phyloP scores from a whole-genome alignment of 1,140 invertebrate species.

The Globodera rostochiensis region DNA sequence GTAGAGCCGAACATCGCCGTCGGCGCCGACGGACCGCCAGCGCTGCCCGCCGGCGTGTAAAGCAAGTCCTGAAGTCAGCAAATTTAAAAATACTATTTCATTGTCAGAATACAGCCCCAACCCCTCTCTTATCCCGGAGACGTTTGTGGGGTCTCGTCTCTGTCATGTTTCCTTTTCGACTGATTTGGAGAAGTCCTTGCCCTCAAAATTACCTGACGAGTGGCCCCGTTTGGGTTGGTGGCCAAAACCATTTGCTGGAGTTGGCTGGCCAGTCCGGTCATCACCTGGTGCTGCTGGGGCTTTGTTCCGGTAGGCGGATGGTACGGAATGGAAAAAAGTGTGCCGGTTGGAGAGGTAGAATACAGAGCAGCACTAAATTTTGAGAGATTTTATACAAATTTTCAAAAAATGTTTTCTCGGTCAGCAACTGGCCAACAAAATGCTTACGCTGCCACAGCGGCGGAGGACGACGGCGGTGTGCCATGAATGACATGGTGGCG shows the following conservation, averaged over 20 bases:
- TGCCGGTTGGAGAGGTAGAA: conserved; percentile 15
- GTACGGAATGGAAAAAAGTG: conserved; percentile 6
- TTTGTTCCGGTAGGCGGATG: background rate
- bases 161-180: conserved; percentile 32
- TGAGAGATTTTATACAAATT: too few species aligned
- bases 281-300: background rate
- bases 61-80: background rate
- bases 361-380: conserved; percentile 7
- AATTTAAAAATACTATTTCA: too few species aligned
- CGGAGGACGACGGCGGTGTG: background rate
- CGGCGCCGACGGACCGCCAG: background rate
- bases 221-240: background rate
- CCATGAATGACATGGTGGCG: conserved; percentile 1
- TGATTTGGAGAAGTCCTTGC: background rate
- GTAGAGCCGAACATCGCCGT: conserved; percentile 52
- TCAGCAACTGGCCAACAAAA: background rate
- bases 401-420: too few species aligned
- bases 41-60: background rate
- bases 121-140: too few species aligned
- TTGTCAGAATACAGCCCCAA: too few species aligned
- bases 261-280: conserved; percentile 10
- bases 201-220: too few species aligned
- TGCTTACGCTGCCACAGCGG: background rate
- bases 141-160: too few species aligned
- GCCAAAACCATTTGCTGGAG: background rate